Evolutionary conservation across 37 sponge, comb jelly and placozoan genomes (phyloP).

Genomic region (Geodia barretti): DNA sequence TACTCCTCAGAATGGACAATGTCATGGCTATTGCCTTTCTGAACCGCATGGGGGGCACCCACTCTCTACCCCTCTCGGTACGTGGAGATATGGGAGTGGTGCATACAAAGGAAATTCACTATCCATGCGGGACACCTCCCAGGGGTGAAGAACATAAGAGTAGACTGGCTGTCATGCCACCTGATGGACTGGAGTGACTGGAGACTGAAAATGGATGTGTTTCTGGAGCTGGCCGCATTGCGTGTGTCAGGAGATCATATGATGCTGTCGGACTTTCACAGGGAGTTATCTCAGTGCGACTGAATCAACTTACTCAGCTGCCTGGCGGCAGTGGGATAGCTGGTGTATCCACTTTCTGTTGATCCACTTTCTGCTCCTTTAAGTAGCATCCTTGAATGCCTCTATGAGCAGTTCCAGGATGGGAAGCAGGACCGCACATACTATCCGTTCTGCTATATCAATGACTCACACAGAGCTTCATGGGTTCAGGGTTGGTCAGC

Average conservation of each 20-base stretch:
- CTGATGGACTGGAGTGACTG: constrained; percentile 18
- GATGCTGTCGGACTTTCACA: constrained; percentile 28
- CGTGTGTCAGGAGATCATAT: constrained; percentile 29
- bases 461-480: constrained; percentile 23
- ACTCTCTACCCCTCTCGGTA: constrained; percentile 6
- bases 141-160: constrained; percentile 25
- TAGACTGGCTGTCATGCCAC: constrained; percentile 37
- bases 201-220: neutral
- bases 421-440: constrained; percentile 34
- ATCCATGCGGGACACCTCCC: constrained; percentile 48
- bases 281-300: constrained; percentile 1
- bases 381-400: constrained; percentile 23
- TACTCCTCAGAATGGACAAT: constrained; percentile 18
- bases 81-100: constrained; percentile 45
- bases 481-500: constrained; percentile 12
- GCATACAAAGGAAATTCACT: constrained; percentile 11
- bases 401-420: constrained; percentile 19
- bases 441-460: constrained; percentile 28
- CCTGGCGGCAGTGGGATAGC: constrained; percentile 28
- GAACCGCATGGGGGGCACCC: constrained; percentile 41
- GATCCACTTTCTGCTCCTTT: constrained; percentile 50
- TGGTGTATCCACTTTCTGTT: constrained; percentile 9
- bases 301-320: constrained; percentile 31
- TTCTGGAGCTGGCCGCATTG: constrained; percentile 31
- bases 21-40: constrained; percentile 24